phyloP scores from a whole-genome alignment of 2,113 vertebrate species.

The Thamnaconus septentrionalis region DNA sequence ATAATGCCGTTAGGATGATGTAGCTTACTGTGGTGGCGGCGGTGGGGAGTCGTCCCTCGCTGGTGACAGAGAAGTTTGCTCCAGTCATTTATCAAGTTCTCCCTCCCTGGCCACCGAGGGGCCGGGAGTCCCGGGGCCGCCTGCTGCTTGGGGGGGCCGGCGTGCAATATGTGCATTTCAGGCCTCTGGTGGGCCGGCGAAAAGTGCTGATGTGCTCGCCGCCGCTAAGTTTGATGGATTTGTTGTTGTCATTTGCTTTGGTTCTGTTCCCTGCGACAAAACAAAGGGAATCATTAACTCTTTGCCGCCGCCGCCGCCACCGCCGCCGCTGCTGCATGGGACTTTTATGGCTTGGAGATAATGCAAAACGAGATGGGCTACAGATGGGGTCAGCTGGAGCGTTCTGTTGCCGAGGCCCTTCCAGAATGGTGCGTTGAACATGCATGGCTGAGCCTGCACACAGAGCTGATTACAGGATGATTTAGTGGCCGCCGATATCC shows the following conservation, averaged over 20 bases:
- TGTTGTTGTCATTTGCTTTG: conserved; percentile 88
- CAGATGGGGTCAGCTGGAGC: conserved; percentile 84
- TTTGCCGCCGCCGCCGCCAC: conserved; percentile 66
- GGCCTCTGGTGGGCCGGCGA: conserved; percentile 83
- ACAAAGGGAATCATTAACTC: conserved; percentile 91
- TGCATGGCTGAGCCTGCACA: conserved; percentile 76
- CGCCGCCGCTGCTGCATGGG: conserved; percentile 75
- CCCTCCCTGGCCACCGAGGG: conserved; percentile 71
- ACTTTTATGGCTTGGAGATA: conserved; percentile 87
- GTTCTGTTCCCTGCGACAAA: conserved; percentile 76
- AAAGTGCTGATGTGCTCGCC: conserved; percentile 90
- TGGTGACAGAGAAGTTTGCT: conserved; percentile 76
- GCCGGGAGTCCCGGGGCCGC: conserved; percentile 66
- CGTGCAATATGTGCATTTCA: conserved; percentile 81
- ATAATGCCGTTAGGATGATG: conserved; percentile 73
- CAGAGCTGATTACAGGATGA: conserved; percentile 82
- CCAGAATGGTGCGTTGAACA: conserved; percentile 72
- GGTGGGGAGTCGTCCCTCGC: conserved; percentile 56
- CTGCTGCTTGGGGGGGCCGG: conserved; percentile 70
- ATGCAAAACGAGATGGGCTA: conserved; percentile 84
- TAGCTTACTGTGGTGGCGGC: conserved; percentile 56
- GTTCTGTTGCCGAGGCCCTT: conserved; percentile 72
- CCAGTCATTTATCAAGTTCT: conserved; percentile 82
- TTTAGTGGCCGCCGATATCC: conserved; percentile 81
- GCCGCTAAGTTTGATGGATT: conserved; percentile 90